Conservation (phyloP, 2,888 invertebrate genomes). For the Cheilosia soror region DNA sequence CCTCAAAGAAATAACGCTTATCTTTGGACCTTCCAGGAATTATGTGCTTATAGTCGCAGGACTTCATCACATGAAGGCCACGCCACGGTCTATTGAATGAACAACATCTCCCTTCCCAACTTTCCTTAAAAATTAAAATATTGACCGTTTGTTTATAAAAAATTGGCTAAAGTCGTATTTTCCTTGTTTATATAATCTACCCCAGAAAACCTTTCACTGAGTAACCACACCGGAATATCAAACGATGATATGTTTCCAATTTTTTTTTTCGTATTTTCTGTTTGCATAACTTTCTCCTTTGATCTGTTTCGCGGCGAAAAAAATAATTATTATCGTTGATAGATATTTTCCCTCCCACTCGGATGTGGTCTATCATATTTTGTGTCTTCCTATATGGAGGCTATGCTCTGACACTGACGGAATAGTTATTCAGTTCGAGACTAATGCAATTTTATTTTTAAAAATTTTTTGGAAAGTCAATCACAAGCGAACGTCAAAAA, state of each 20-base stretch:
- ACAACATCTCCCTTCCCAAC: too few relatives aligned
- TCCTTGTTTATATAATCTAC: conserved; percentile 10
- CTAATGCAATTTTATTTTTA: conserved; percentile 42
- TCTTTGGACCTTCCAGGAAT: too few relatives aligned
- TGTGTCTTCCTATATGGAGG: conserved; percentile 28
- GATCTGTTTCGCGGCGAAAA: conserved; percentile 48
- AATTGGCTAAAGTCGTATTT: conserved; percentile 1
- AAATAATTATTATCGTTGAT: conserved; percentile 59
- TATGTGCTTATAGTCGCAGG: too few relatives aligned
- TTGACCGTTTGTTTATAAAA: conserved; percentile 18
- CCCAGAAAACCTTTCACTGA: not conserved
- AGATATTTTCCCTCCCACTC: conserved; percentile 26
- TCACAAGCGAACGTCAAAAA: conserved; percentile 16
- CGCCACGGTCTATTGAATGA: too few relatives aligned
- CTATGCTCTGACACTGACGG: conserved; percentile 48
- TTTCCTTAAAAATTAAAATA: not conserved
- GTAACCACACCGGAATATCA: conserved; percentile 36
- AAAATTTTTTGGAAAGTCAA: not conserved
- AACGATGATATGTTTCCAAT: conserved; percentile 15
- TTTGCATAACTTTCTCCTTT: conserved; percentile 52
- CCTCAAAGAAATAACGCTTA: too few relatives aligned
- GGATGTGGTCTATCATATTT: not conserved
- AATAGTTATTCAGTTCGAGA: conserved; percentile 29
- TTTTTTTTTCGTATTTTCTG: conserved; percentile 5
- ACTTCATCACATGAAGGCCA: too few relatives aligned